Base-by-base conservation (phyloP, 53 echinoderm and acorn worm species). In the Echinarachnius parma region DNA sequence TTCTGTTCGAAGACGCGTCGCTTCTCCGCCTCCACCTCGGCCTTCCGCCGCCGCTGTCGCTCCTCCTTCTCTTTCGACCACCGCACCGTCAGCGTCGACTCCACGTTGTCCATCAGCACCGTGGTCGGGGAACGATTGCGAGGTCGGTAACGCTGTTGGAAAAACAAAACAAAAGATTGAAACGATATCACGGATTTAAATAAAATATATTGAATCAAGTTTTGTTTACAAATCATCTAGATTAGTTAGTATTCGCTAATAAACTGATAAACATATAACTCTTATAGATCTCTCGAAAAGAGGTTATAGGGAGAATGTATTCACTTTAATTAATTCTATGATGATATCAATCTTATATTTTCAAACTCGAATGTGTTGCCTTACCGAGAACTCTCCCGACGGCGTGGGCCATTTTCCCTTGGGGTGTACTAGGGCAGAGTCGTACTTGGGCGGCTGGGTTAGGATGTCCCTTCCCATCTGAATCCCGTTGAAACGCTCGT, bases 371-470 rank as follows among this genome's bases (percentile, higher is more conserved):
- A n/a, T n/a, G 13, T 75, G 34, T 48, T 9, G 16, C 45, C 77
- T 78, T 79, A 94, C 95, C 47, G 95, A 81, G 52, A 85, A 94
- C 75, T 86, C 95, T 31, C 81, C 86, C 2, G 83, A 81, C 4
- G 81, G 78, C 8, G 66, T 81, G 0, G 95, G 95, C 90, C 90
- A 94, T 59, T 85, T 86, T 25, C 74, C 75, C 53, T 59, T 81
- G 0, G 95, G 94, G 50, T 89, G 62, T 19, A 90, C 60, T 11
- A 94, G 59, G 5, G 84, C 69, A 4, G 84, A 62, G 47, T 94
- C 84, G 36, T 81, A 94, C 44, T 39, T 69, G 13, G 87, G 87
- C 26, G 82, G 77, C 1, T 64, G 72, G 24, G 37, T 32, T 32
- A 94, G 50, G 5, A 75, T 61, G 34, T 90, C 79, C 18, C 31